phyloP scores from a whole-genome alignment of 2,113 vertebrate genomes.

The Dasyurus viverrinus region DNA sequence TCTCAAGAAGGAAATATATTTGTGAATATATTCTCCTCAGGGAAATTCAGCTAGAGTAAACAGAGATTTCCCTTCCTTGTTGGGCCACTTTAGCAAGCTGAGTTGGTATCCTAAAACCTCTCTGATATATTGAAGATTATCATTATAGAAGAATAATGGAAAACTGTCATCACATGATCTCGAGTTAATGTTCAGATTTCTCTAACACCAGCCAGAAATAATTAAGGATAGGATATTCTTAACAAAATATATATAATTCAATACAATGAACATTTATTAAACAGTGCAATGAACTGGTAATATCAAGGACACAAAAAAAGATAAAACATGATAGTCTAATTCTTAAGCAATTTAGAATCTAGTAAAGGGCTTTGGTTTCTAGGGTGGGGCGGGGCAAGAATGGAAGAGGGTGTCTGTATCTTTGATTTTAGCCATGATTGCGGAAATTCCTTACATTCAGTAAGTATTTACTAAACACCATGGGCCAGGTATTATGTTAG shows the following conservation, averaged over 20 bases:
- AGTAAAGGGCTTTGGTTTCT: background rate
- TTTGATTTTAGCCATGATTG: background rate
- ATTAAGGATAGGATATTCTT: background rate
- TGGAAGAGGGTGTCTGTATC: background rate
- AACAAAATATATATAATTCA: background rate
- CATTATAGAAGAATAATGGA: background rate
- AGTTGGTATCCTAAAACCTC: background rate
- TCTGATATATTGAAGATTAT: background rate
- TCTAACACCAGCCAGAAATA: background rate
- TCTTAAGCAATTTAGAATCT: background rate
- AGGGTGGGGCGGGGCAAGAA: too few relatives aligned
- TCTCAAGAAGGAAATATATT: too few relatives aligned
- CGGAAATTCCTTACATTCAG: background rate
- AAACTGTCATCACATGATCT: background rate
- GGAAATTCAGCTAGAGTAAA: background rate
- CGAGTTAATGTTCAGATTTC: background rate
- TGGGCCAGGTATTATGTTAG: background rate
- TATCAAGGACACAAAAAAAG: background rate
- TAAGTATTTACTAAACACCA: background rate
- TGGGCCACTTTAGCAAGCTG: background rate
- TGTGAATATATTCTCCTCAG: background rate
- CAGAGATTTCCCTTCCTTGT: background rate
- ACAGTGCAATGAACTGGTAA: background rate
- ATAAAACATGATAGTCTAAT: background rate
- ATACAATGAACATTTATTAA: background rate